phyloP scores from a whole-genome alignment of 30 jellyfish, hydroid and myxozoan genomes.

The Turritopsis rubra region DNA sequence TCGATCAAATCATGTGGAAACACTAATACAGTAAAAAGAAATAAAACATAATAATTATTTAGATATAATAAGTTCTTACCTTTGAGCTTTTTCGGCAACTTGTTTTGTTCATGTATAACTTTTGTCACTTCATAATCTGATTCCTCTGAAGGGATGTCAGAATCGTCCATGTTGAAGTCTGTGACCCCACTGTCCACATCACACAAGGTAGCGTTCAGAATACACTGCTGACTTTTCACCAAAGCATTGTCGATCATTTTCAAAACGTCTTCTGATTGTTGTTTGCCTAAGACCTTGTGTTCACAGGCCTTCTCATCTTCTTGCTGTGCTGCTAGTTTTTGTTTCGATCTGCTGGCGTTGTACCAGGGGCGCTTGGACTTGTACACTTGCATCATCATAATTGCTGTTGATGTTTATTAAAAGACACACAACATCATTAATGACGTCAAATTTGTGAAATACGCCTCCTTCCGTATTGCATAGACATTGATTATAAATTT shows the following conservation, averaged over 20 bases:
- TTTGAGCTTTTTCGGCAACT: not conserved
- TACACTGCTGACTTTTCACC: not conserved
- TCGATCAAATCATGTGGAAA: too few relatives aligned
- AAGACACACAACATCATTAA: not conserved
- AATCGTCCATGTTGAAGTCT: not conserved
- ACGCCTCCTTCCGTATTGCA: not conserved
- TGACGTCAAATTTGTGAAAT: not conserved
- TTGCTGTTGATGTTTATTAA: not conserved
- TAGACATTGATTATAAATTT: not conserved
- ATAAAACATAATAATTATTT: too few relatives aligned
- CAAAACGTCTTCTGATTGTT: not conserved
- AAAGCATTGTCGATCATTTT: not conserved
- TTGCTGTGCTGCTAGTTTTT: not conserved
- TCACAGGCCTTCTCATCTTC: not conserved
- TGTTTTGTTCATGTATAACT: not conserved
- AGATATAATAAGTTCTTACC: not conserved
- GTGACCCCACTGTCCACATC: not conserved
- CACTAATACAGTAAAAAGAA: too few relatives aligned
- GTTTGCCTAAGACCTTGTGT: too few relatives aligned
- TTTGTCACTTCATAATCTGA: not conserved
- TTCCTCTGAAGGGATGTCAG: not conserved
- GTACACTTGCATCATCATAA: not conserved
- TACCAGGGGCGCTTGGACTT: not conserved
- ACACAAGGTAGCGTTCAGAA: not conserved
- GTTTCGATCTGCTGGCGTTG: not conserved